Percentiles rank a stretch among this genome's conserved stretches.
Evolutionary conservation across 2,888 invertebrate genomes (phyloP).

Genomic region (Coleophora deauratella): DNA sequence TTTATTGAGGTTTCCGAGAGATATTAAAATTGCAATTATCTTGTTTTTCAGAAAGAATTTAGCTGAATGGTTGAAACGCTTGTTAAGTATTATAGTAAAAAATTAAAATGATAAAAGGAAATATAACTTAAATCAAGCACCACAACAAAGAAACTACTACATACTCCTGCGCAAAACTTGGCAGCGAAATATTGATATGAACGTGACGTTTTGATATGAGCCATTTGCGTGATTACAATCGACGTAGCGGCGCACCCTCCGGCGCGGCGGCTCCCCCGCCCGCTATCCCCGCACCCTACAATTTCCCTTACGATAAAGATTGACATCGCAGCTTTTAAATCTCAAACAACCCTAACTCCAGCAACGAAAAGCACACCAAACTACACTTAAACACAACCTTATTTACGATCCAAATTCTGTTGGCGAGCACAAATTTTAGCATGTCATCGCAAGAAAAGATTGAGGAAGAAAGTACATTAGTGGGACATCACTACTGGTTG

Average conservation of each 20-base stretch:
- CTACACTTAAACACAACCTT: slow-evolving; percentile 28
- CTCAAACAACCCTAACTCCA: slow-evolving; percentile 62
- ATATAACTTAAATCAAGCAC: not conserved
- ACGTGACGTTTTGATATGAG: slow-evolving; percentile 69
- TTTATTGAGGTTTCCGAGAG: slow-evolving; percentile 22
- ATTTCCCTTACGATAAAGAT: slow-evolving; percentile 72
- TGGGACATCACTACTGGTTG: slow-evolving; percentile 64
- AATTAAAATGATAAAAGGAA: not conserved
- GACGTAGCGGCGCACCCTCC: slow-evolving; percentile 67
- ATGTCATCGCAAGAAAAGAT: slow-evolving; percentile 70
- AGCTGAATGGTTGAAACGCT: too few species aligned
- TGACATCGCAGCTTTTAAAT: slow-evolving; percentile 63
- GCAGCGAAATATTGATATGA: slow-evolving; percentile 57
- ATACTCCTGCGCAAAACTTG: slow-evolving; percentile 46
- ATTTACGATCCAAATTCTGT: slow-evolving; percentile 35
- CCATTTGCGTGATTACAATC: slow-evolving; percentile 74
- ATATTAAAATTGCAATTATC: slow-evolving; percentile 26
- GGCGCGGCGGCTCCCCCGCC: slow-evolving; percentile 40
- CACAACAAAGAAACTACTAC: slow-evolving; percentile 15
- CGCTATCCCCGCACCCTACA: slow-evolving; percentile 39
- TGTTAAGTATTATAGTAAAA: too few species aligned
- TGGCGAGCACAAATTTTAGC: slow-evolving; percentile 40
- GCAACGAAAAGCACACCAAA: slow-evolving; percentile 29
- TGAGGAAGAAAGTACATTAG: slow-evolving; percentile 69
- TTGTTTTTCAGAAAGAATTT: too few species aligned